phyloP scores from a whole-genome alignment of 2,888 invertebrate species.

The Ypsolopha sequella region DNA sequence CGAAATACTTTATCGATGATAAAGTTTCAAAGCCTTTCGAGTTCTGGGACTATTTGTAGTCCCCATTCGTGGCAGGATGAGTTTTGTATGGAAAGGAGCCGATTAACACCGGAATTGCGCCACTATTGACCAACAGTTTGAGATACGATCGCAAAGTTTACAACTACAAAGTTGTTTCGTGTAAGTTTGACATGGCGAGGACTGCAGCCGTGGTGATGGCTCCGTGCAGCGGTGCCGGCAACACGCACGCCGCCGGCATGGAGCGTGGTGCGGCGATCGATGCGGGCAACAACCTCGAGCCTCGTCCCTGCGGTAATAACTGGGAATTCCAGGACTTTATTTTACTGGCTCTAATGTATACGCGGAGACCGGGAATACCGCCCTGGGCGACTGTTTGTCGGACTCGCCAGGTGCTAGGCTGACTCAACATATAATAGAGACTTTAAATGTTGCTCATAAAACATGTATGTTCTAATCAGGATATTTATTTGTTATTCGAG shows the following conservation, averaged over 20 bases:
- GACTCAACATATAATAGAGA: neutral
- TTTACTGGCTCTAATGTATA: conserved; percentile 30
- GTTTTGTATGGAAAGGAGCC: neutral
- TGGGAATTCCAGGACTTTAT: conserved; percentile 54
- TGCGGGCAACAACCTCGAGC: conserved; percentile 61
- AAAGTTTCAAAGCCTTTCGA: neutral
- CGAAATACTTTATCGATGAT: conserved; percentile 27
- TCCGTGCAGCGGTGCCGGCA: conserved; percentile 41
- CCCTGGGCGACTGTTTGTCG: conserved; percentile 40
- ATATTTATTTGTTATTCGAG: too few relatives aligned
- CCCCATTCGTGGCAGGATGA: neutral
- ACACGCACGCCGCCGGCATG: conserved; percentile 22
- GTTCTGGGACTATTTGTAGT: neutral
- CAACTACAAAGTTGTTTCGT: neutral
- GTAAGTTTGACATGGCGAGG: neutral
- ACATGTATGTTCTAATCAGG: too few relatives aligned
- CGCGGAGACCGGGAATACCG: conserved; percentile 48
- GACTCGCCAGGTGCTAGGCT: too few relatives aligned
- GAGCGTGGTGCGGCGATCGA: conserved; percentile 46
- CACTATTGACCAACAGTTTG: too few relatives aligned
- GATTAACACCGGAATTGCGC: too few relatives aligned
- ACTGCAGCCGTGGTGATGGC: conserved; percentile 44
- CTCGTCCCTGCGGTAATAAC: conserved; percentile 52
- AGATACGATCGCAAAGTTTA: neutral
- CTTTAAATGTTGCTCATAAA: neutral